A percentile compares a stretch with the other conserved stretches of the same genome.
phyloP scores from a whole-genome alignment of 2,888 invertebrate species.

The Zeuzera pyrina region DNA sequence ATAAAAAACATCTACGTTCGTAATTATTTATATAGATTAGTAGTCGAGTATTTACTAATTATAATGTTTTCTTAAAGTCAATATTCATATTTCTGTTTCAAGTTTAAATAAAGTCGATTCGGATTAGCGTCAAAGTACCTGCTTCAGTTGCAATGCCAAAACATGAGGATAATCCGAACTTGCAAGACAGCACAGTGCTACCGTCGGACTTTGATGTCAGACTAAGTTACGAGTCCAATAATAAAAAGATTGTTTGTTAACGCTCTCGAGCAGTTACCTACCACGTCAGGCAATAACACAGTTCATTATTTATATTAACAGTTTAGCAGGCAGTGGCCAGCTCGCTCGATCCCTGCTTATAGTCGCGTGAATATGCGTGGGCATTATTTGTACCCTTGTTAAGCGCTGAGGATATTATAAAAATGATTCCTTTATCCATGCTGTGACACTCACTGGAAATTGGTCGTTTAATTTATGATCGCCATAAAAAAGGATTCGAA shows the following conservation, averaged over 20 bases:
- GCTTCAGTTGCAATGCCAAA: slow-evolving; percentile 6
- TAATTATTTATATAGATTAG: too few relatives aligned
- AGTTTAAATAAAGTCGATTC: too few relatives aligned
- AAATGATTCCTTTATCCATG: slow-evolving; percentile 71
- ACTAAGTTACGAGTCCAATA: slow-evolving; percentile 32
- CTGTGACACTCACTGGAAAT: slow-evolving; percentile 71
- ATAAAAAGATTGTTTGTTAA: slow-evolving; percentile 67
- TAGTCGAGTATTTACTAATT: too few relatives aligned
- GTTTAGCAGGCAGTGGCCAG: slow-evolving; percentile 68
- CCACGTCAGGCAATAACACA: slow-evolving; percentile 60
- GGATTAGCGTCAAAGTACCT: too few relatives aligned
- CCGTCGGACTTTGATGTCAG: too few relatives aligned
- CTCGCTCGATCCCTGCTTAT: slow-evolving; percentile 59
- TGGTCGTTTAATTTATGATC: slow-evolving; percentile 68
- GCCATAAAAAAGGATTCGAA: slow-evolving; percentile 70
- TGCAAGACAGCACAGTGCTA: background rate
- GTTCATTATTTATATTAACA: slow-evolving; percentile 74
- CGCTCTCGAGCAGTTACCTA: slow-evolving; percentile 44
- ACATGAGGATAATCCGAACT: slow-evolving; percentile 21
- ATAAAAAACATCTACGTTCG: too few relatives aligned
- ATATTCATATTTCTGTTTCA: too few relatives aligned
- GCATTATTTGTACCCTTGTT: slow-evolving; percentile 72
- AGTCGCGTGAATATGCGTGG: slow-evolving; percentile 70
- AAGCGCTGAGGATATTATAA: slow-evolving; percentile 72
- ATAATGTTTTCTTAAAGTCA: too few relatives aligned